phyloP scores from a whole-genome alignment of 2,113 vertebrate genomes.

The Bufo bufo region DNA sequence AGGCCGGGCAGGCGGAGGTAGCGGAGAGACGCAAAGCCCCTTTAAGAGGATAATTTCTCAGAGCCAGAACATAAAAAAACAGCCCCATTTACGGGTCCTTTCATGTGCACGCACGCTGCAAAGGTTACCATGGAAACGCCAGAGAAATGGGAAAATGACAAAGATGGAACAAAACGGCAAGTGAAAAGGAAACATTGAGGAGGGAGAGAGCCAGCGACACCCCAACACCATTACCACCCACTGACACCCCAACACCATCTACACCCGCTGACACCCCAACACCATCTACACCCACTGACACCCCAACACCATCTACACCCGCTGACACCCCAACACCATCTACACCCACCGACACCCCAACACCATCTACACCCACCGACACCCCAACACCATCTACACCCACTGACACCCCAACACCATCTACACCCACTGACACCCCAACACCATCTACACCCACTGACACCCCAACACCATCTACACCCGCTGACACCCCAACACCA shows the following conservation, averaged over 20 bases:
- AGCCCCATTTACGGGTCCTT: neutral
- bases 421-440: too few species aligned
- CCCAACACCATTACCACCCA: neutral
- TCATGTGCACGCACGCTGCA: neutral
- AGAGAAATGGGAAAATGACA: constrained; percentile 1
- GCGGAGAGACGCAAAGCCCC: neutral
- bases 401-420: too few species aligned
- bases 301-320: too few species aligned
- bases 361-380: too few species aligned
- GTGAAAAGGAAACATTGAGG: constrained; percentile 6
- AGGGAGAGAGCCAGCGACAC: neutral
- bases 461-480: too few species aligned
- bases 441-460: too few species aligned
- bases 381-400: too few species aligned
- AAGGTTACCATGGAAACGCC: constrained; percentile 1
- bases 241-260: neutral
- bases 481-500: too few species aligned
- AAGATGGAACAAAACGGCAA: neutral
- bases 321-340: too few species aligned
- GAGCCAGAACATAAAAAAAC: neutral
- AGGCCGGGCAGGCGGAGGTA: neutral
- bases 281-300: neutral
- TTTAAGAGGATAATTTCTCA: constrained; percentile 7
- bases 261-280: too few species aligned
- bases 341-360: too few species aligned